A percentile compares a stretch with the other conserved stretches of the same genome.
Conservation (phyloP, 2,888 invertebrate genomes). For the Cheilosia soror region DNA sequence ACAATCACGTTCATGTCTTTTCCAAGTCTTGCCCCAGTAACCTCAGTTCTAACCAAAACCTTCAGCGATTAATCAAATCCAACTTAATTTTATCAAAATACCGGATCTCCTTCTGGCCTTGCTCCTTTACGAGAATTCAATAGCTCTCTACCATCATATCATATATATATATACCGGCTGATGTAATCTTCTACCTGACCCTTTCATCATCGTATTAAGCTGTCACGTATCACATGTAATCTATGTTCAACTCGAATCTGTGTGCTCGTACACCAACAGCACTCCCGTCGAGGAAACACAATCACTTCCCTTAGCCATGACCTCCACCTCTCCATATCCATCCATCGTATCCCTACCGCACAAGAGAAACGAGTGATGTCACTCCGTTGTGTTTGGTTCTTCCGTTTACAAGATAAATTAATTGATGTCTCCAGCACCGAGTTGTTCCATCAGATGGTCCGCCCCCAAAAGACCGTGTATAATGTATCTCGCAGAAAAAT, state of each 20-base stretch:
- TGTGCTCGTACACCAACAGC: not conserved
- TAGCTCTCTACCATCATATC: not conserved
- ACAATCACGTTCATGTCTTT: too few relatives aligned
- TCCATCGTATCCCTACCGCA: constrained; percentile 23
- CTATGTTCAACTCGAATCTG: constrained; percentile 30
- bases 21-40: too few relatives aligned
- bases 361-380: constrained; percentile 47
- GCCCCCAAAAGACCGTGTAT: not conserved
- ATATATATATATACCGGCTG: too few relatives aligned
- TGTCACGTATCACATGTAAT: constrained; percentile 56
- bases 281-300: constrained; percentile 29
- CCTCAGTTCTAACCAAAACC: too few relatives aligned
- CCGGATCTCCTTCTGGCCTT: not conserved
- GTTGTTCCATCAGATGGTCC: constrained; percentile 1
- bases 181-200: constrained; percentile 13
- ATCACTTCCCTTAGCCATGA: constrained; percentile 42
- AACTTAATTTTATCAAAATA: not conserved
- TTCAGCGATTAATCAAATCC: not conserved
- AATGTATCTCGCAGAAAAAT: constrained; percentile 1
- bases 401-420: constrained; percentile 59
- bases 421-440: constrained; percentile 51
- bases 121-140: constrained; percentile 6
- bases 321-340: constrained; percentile 38
- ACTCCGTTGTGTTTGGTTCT: constrained; percentile 12
- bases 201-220: constrained; percentile 47